Base-by-base conservation (phyloP, 2,797 vertebrate genomes). In the Tapera naevia region DNA sequence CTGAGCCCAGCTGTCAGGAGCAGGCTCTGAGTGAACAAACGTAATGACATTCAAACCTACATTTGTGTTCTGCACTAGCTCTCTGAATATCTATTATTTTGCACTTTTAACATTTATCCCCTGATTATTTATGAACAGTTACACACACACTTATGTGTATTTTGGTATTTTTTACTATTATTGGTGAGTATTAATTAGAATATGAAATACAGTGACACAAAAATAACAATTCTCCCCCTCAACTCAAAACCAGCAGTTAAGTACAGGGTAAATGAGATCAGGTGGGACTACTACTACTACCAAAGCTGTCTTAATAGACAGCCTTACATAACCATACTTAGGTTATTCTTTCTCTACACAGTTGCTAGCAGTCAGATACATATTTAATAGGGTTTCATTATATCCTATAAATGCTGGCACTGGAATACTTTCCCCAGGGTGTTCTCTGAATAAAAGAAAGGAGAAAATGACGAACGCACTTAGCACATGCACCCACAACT, bases 311-410 rank as follows among this genome's bases (percentile, higher is more conserved):
- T 94, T 92, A 82, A 89, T 13, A 66, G 71, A 39, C n/a, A 84
- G 71, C 73, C 35, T 66, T 86, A 92, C 94, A 73, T 94, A 97
- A 89, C 91, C 92, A 88, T 46, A 74, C 94, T 88, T 92, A 81
- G 92, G 79, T 80, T 96, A 67, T 91, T 83, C 90, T 94, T 95
- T 97, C 95, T 95, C 89, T 91, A 70, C 62, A 15, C 88, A 92
- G 95, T 95, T 91, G 96, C 96, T 97, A 96, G 95, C 86, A 90
- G 96, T 94, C 93, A 97, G 97, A 98, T 98, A 97, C 96, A 98
- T 98, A 98, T 98, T 98, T 98, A 98, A 98, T 98, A 97, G 95
- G 78, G 92, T 95, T 97, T 97, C 97, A 97, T 98, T 98, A 97
- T 97, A 98, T 95, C 96, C 94, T 98, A 97, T 97, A 98, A 98